phyloP scores from a whole-genome alignment of 1,140 invertebrate species.

The Euura saliciscinereae region DNA sequence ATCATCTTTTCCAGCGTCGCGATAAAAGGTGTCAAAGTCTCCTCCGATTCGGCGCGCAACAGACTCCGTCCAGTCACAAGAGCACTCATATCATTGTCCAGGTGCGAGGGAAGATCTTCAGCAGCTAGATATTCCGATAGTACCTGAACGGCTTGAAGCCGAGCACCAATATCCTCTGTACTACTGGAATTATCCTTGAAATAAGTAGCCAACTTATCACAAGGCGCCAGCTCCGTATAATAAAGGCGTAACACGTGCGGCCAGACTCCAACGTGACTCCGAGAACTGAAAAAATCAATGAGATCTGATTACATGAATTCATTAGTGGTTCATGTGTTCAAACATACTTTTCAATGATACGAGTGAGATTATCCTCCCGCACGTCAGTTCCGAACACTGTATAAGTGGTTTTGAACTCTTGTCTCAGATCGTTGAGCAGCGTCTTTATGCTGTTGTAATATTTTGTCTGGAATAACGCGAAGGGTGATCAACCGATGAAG shows the following conservation, averaged over 20 bases:
- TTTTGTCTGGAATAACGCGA: slow-evolving; percentile 23
- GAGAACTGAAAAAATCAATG: not conserved
- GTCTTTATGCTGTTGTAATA: slow-evolving; percentile 29
- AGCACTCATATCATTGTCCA: slow-evolving; percentile 22
- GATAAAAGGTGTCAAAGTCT: slow-evolving; percentile 16
- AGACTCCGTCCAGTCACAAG: slow-evolving; percentile 32
- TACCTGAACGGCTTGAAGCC: slow-evolving; percentile 28
- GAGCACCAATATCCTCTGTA: slow-evolving; percentile 11
- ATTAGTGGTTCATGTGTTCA: not conserved
- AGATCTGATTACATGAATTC: not conserved
- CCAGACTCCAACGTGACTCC: slow-evolving; percentile 21
- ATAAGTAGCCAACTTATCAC: slow-evolving; percentile 6
- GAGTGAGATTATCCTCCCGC: not conserved
- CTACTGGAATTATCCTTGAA: slow-evolving; percentile 13
- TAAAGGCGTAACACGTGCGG: slow-evolving; percentile 26
- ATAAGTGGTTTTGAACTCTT: slow-evolving; percentile 25
- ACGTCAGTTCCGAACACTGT: slow-evolving; percentile 24
- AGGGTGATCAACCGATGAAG: no score
- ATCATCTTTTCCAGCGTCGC: slow-evolving; percentile 35
- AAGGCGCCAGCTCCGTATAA: slow-evolving; percentile 21
- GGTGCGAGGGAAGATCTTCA: slow-evolving; percentile 13
- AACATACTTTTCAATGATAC: slow-evolving; percentile 9
- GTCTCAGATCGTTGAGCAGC: slow-evolving; percentile 23
- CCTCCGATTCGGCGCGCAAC: slow-evolving; percentile 18
- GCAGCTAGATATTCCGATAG: slow-evolving; percentile 22